Evolutionary conservation across 2,113 vertebrate species (phyloP).

Genomic region (Lepus timidus): DNA sequence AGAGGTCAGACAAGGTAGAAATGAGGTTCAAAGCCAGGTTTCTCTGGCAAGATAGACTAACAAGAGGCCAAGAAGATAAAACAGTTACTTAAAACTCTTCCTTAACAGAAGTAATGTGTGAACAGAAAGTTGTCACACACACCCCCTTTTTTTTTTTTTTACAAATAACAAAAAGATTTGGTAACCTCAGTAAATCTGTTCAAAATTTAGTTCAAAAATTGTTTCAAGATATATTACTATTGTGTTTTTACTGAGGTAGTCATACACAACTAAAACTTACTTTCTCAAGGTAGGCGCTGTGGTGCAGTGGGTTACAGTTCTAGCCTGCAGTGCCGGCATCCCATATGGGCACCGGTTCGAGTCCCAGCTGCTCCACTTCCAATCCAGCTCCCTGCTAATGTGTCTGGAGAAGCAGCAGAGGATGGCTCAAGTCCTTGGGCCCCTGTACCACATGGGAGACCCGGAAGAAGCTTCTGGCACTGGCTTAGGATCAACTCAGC

Average conservation of each 20-base stretch:
- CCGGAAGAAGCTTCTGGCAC: too few relatives aligned
- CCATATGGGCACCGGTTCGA: too few relatives aligned
- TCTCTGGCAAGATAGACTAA: neutral
- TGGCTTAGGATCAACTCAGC: too few relatives aligned
- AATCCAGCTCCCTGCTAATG: too few relatives aligned
- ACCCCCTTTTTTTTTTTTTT: neutral
- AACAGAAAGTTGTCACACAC: neutral
- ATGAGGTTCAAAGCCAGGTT: neutral
- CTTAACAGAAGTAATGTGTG: neutral
- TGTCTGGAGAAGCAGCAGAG: too few relatives aligned
- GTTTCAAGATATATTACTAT: neutral
- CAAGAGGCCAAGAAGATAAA: neutral
- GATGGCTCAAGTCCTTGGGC: too few relatives aligned
- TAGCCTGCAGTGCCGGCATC: too few relatives aligned
- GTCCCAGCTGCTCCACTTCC: too few relatives aligned
- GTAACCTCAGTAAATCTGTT: constrained; percentile 21
- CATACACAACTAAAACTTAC: neutral
- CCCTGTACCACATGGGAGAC: too few relatives aligned
- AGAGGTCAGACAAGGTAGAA: neutral
- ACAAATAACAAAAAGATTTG: constrained; percentile 4
- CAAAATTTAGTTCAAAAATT: constrained; percentile 9
- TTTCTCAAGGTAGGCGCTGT: neutral
- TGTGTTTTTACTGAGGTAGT: neutral
- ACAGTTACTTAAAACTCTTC: neutral
- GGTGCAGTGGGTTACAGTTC: too few relatives aligned